A percentile compares a stretch with the other conserved stretches of the same genome.
Evolutionary conservation across 1,140 invertebrate species (phyloP).

Genomic region (Nixonia krombeini): DNA sequence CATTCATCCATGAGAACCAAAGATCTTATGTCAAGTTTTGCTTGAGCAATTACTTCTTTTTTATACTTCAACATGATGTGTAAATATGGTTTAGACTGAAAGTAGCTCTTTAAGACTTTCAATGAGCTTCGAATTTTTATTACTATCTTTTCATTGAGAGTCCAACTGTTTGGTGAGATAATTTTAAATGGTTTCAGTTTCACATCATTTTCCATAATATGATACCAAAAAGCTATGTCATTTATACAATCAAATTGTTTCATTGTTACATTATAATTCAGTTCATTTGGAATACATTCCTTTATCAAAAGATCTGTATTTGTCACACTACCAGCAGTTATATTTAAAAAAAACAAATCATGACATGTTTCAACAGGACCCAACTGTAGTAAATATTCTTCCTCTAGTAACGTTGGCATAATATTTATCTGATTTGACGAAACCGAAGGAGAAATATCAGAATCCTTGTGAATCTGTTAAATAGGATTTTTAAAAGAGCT

Average conservation of each 20-base stretch:
- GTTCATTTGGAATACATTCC: constrained; percentile 30
- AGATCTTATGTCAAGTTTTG: constrained; percentile 57
- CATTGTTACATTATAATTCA: too few species aligned
- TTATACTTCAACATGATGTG: constrained; percentile 56
- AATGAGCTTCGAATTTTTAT: constrained; percentile 64
- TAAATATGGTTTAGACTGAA: constrained; percentile 56
- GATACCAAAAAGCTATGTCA: constrained; percentile 54
- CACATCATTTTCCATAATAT: constrained; percentile 59
- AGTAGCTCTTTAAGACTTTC: constrained; percentile 56
- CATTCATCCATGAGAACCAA: constrained; percentile 55
- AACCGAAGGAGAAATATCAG: too few species aligned
- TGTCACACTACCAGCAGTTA: constrained; percentile 49
- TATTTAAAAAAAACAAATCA: constrained; percentile 60
- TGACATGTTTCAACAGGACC: constrained; percentile 55
- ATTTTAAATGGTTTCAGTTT: constrained; percentile 55
- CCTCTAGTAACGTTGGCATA: constrained; percentile 51
- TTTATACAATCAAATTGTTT: too few species aligned
- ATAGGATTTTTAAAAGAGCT: too few species aligned
- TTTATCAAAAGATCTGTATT: constrained; percentile 54
- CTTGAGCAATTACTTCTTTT: constrained; percentile 51
- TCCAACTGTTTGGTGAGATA: constrained; percentile 34
- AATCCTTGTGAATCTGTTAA: too few species aligned
- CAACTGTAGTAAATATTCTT: constrained; percentile 67
- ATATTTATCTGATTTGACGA: constrained; percentile 20
- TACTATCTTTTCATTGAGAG: constrained; percentile 61